Percentiles rank a stretch among this genome's conserved stretches.
Conservation (phyloP, 2,113 vertebrate genomes). For the Synodontis membranacea region DNA sequence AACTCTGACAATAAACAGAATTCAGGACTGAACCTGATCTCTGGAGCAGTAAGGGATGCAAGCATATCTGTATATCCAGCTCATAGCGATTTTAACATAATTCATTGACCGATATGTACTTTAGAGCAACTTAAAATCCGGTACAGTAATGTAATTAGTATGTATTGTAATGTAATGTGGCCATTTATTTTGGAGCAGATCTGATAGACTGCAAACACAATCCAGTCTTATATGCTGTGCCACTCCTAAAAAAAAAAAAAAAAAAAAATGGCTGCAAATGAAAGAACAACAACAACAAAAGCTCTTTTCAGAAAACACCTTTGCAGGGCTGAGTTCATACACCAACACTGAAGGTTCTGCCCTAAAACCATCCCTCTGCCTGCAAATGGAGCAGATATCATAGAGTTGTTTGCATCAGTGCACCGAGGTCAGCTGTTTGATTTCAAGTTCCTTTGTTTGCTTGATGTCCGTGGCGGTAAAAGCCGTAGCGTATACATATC, state of each 20-base stretch:
- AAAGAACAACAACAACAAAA: background rate
- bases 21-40: background rate
- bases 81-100: background rate
- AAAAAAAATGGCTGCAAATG: background rate
- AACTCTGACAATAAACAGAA: background rate
- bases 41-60: background rate
- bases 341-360: background rate
- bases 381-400: conserved; percentile 4
- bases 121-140: background rate
- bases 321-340: background rate
- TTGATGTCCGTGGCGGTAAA: conserved; percentile 8
- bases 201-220: background rate
- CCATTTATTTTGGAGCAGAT: background rate
- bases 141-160: background rate
- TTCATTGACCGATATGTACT: background rate
- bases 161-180: no score
- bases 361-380: background rate
- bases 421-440: background rate
- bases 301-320: background rate
- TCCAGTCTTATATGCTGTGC: background rate
- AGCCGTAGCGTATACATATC: background rate
- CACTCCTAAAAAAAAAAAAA: no score
- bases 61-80: no score
- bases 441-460: conserved; percentile 10
- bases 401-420: background rate